Evolutionary conservation across 2,888 invertebrate species (phyloP).

Genomic region (Loripinus fragilis): DNA sequence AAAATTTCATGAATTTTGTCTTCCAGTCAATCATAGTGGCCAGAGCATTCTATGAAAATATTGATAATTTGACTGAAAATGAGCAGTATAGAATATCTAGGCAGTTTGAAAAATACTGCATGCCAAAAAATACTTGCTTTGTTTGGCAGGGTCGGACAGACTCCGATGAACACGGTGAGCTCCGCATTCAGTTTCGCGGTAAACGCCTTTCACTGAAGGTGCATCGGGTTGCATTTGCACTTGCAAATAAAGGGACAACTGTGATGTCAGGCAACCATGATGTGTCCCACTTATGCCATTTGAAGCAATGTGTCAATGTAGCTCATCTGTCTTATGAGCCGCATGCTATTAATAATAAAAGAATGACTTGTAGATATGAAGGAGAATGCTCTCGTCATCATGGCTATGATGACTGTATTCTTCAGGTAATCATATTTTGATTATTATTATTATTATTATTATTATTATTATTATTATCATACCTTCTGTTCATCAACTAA

Average conservation of each 20-base stretch:
- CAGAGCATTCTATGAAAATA: not conserved
- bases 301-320: not conserved
- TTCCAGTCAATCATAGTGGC: conserved; percentile 10
- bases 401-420: conserved; percentile 3
- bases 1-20: not conserved
- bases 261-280: not conserved
- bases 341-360: not conserved
- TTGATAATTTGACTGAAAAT: not conserved
- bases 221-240: not conserved
- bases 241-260: not conserved
- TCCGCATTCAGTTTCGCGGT: not conserved
- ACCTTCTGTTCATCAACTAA: not conserved
- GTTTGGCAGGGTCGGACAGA: not conserved
- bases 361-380: not conserved
- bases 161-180: not conserved
- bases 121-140: not conserved
- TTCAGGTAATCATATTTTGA: not conserved
- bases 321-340: conserved; percentile 8
- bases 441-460: not conserved
- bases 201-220: not conserved
- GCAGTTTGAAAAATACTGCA: not conserved
- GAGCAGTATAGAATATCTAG: not conserved
- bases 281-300: conserved; percentile 14
- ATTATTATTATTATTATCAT: not conserved
- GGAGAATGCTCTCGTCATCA: not conserved